Evolutionary conservation across 2,113 vertebrate species (phyloP).

Genomic region (Suncus etruscus): DNA sequence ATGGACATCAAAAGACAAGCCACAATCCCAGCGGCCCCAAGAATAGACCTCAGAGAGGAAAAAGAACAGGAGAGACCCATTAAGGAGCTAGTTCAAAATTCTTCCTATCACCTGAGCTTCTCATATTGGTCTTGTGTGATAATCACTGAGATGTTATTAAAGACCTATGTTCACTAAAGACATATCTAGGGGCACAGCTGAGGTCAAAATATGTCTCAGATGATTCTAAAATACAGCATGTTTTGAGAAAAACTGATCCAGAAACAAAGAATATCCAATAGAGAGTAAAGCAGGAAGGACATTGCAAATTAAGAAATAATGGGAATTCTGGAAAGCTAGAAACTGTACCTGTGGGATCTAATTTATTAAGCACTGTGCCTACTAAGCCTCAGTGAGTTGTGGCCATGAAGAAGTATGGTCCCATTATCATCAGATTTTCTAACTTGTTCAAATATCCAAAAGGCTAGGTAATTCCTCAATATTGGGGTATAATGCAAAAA

Average conservation of each 20-base stretch:
- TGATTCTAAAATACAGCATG: neutral
- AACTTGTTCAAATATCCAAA: slow-evolving; percentile 12
- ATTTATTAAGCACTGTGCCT: no score
- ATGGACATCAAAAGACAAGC: no score
- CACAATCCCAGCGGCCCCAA: no score
- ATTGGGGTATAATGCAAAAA: slow-evolving; percentile 15
- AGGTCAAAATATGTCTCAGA: neutral
- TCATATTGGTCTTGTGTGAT: neutral
- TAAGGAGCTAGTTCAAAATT: no score
- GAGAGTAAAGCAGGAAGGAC: no score
- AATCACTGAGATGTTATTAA: neutral
- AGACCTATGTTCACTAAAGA: neutral
- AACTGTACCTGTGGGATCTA: neutral
- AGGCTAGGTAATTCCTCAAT: slow-evolving; percentile 5
- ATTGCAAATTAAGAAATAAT: rapidly evolving
- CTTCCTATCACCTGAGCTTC: neutral
- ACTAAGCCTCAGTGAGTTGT: neutral
- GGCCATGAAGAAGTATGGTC: neutral
- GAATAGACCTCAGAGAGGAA: no score
- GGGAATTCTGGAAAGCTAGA: neutral
- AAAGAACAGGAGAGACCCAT: no score
- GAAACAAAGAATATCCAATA: neutral
- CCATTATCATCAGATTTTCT: neutral
- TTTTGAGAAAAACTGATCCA: neutral
- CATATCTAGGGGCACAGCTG: rapidly evolving